Evolutionary conservation across 2,113 vertebrate genomes (phyloP), one percentile per base, ranked within the genome.

Genomic region (Ctenodactylus gundi): DNA sequence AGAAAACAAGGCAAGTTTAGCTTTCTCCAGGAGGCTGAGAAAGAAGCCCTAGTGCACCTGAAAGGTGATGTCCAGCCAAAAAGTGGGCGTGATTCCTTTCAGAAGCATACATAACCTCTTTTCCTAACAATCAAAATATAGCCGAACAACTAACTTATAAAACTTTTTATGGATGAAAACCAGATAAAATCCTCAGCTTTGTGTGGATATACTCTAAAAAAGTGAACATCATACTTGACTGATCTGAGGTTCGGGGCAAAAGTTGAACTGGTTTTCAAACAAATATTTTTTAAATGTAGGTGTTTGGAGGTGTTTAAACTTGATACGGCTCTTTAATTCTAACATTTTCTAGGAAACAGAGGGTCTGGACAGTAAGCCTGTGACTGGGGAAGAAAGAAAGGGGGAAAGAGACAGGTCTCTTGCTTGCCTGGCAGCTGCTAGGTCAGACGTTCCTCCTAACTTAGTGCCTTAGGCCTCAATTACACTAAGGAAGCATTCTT

Each of bases 281-380:
- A 88, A 91, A 49, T 78, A 62, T n/a, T 75, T 94, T 58, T 68
- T 65, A 92, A 78, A 76, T 7, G 83, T 6, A 72, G 68, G 39
- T 62, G 21, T 83, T 57, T 82, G 34, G 23, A 94, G 9, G 6
- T 70, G 3, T 80, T 31, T 51, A 76, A 70, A 39, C 9, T 67
- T 85, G 51, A 78, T 27, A 82, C 1, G 62, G 34, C 8, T 70
- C 36, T 88, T 88, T 18, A 72, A 92, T 34, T 68, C 36, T 39
- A 67, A 53, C 9, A 46, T 10, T 20, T 57, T 10, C 21, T 62
- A 29, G 78, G 36, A n/a, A 55, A 34, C 15, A 60, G 51, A 96
- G 14, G 13, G 53, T 72, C 29, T 65, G 41, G n/a, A 49, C 3
- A 82, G 57, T 49, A 92, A 65, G 46, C 7, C n/a, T 31, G 68